phyloP scores from a whole-genome alignment of 2,113 vertebrate genomes.

The Sylvia atricapilla region DNA sequence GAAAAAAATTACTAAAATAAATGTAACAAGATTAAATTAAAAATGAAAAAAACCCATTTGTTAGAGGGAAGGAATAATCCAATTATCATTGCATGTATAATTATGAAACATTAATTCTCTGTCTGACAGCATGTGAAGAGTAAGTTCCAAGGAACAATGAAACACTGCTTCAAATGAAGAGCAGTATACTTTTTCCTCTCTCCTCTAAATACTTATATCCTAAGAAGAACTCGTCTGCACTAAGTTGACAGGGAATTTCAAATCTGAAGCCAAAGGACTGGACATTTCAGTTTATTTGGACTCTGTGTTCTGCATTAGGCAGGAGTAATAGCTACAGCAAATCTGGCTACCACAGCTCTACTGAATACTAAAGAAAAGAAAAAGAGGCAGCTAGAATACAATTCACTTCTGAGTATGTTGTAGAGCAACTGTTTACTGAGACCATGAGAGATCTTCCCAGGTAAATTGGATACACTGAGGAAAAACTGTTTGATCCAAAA shows the following conservation, averaged over 20 bases:
- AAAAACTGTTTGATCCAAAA: neutral
- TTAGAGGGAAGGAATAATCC: slow-evolving; percentile 25
- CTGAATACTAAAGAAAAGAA: neutral
- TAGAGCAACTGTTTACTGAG: neutral
- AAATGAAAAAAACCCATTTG: neutral
- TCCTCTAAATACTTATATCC: neutral
- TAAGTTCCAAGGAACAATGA: neutral
- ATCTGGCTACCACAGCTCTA: neutral
- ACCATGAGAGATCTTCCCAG: neutral
- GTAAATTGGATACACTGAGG: neutral
- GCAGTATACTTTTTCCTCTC: neutral
- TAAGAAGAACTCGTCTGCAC: neutral
- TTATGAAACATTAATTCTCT: slow-evolving; percentile 12
- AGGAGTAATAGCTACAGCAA: neutral
- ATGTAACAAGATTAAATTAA: slow-evolving; percentile 10
- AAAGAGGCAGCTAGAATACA: neutral
- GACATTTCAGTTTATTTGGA: neutral
- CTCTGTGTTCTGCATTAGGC: neutral
- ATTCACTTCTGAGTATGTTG: neutral
- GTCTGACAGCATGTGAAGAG: slow-evolving; percentile 4
- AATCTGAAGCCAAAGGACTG: neutral
- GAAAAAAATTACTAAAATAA: slow-evolving; percentile 16
- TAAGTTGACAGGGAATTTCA: neutral
- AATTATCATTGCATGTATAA: slow-evolving; percentile 14
- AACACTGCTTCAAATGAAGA: neutral